These are phyloP conservation scores for Siderastrea siderea DNA, from an alignment of 92 coral and sea anemone species.

Conservation along the genomic window DNA sequence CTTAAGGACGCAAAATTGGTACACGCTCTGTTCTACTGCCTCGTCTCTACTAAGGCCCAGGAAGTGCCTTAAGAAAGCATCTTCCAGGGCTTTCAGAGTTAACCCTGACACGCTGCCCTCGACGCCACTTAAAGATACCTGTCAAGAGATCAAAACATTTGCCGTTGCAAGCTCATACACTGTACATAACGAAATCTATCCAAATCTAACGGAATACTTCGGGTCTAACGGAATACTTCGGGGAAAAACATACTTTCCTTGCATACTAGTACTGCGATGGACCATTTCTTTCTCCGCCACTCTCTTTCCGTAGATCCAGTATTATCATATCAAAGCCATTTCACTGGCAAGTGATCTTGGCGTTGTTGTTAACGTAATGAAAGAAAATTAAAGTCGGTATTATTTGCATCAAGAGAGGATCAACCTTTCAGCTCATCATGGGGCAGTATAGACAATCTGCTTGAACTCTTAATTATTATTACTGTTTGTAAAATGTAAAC, in stretches of 20 bases:
- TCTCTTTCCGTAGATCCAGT: background rate
- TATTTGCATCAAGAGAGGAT: background rate
- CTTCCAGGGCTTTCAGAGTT: slow-evolving; percentile 11
- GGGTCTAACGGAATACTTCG: too few species aligned
- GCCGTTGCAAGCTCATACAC: background rate
- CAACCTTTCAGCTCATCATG: background rate
- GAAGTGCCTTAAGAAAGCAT: slow-evolving; percentile 27
- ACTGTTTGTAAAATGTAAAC: slow-evolving; percentile 20
- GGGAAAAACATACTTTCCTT: slow-evolving; percentile 1
- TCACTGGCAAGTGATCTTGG: slow-evolving; percentile 21
- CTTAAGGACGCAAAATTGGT: slow-evolving; percentile 10
- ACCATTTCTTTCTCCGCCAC: slow-evolving; percentile 2
- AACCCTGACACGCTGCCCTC: background rate
- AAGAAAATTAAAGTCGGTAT: background rate
- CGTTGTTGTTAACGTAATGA: background rate
- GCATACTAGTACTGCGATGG: slow-evolving; percentile 8
- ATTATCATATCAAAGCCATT: background rate
- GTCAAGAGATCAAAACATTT: slow-evolving; percentile 10
- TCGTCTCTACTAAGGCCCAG: slow-evolving; percentile 14
- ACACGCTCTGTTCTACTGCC: background rate
- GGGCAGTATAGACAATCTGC: background rate
- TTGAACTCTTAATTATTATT: slow-evolving; percentile 1
- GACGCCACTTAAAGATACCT: slow-evolving; percentile 30
- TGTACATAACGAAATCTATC: too few species aligned
- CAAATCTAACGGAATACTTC: too few species aligned